These are phyloP conservation scores for Volucella bombylans DNA, from an alignment of 2,888 invertebrate species.

Conservation along the genomic window DNA sequence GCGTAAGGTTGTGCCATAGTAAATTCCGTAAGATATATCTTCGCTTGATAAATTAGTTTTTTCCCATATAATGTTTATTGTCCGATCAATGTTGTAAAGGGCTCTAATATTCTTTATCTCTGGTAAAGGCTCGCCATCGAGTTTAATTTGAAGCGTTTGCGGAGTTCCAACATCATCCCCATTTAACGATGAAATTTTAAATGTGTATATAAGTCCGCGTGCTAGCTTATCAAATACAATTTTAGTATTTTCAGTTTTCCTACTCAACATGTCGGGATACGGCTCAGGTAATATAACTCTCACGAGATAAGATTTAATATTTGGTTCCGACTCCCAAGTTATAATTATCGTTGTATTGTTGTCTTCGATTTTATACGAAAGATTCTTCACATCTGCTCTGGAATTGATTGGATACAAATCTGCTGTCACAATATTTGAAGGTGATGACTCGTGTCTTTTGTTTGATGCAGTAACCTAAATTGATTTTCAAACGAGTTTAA, in stretches of 20 bases:
- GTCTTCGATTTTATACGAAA: conserved; percentile 77
- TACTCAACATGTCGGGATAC: conserved; percentile 84
- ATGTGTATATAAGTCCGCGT: conserved; percentile 83
- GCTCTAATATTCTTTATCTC: conserved; percentile 71
- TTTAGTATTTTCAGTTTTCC: conserved; percentile 82
- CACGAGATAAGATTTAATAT: conserved; percentile 86
- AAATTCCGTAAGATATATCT: conserved; percentile 85
- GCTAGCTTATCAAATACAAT: conserved; percentile 81
- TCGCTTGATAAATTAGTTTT: conserved; percentile 84
- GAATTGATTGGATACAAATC: conserved; percentile 37
- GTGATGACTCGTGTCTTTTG: conserved; percentile 84
- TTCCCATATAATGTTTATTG: conserved; percentile 85
- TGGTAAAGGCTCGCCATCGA: conserved; percentile 79
- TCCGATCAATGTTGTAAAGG: conserved; percentile 34
- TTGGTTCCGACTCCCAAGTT: conserved; percentile 85
- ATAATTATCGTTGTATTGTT: conserved; percentile 84
- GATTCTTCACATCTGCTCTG: conserved; percentile 34
- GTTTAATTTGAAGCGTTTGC: conserved; percentile 79
- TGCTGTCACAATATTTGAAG: conserved; percentile 85
- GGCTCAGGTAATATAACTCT: conserved; percentile 83
- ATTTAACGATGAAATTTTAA: conserved; percentile 83
- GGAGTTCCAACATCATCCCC: conserved; percentile 83
- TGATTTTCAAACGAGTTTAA: conserved; percentile 21
- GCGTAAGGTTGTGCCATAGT: conserved; percentile 86
- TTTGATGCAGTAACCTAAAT: conserved; percentile 87